Base-by-base conservation (phyloP, 2,888 invertebrate species). In the Acanthosepion esculentum region DNA sequence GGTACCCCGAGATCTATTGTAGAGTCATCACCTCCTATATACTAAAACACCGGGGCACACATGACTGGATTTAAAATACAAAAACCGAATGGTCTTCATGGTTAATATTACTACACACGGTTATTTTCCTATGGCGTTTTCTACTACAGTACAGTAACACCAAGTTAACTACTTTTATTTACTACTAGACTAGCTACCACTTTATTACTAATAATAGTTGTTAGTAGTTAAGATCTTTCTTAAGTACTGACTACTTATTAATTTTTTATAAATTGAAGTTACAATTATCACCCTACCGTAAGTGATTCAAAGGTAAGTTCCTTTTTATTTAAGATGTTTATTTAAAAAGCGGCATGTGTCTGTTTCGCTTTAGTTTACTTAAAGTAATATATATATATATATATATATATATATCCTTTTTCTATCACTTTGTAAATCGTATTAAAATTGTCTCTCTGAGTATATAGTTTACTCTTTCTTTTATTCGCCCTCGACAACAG, bases 51-150 rank as follows among this genome's bases (percentile, higher is more conserved):
- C 78, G 78, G n/a, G 78, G n/a, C 78, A 33, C 78, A 78, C 78
- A 78, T 78, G 78, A 78, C n/a, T 78, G 78, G 78, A 78, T 78
- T 78, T 78, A 78, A 78, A 78, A 78, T 33, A 78, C 78, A n/a
- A 78, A 78, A 78, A 78, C n/a, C 12, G n/a, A 78, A 78, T 33
- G 78, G 78, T 78, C 33, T 78, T 78, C 78, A 78, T 78, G 18
- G 78, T 78, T 33, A n/a, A 78, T n/a, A 78, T 78, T 33, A 78
- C n/a, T 78, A n/a, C n/a, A n/a, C n/a, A 78, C 78, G n/a, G n/a
- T 78, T n/a, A 78, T 78, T 78, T 15, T 5, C n/a, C 33, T 78
- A 78, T 78, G 78, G 78, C 78, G 78, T 78, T 78, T 78, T 78
- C n/a, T 4, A 78, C n/a, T n/a, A n/a, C 41, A 41, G 41, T 41